Evolutionary conservation across 1,140 invertebrate species (phyloP).

Genomic region (Steinernema khuongi): DNA sequence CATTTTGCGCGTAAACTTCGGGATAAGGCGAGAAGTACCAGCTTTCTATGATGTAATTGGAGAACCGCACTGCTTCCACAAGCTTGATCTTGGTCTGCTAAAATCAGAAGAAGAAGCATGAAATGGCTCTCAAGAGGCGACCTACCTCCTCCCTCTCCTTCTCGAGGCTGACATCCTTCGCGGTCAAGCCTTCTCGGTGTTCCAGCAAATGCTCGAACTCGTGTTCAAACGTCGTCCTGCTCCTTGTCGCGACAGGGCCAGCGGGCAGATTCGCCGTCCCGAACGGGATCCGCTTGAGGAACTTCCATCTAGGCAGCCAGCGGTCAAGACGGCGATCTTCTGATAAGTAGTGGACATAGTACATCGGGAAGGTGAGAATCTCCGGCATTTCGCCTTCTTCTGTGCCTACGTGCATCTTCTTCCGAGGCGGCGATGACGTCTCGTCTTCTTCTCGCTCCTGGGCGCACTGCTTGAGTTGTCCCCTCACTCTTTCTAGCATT

Average conservation of each 20-base stretch:
- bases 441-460: too few species aligned
- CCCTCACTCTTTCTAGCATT: too few species aligned
- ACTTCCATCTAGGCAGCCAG: neutral
- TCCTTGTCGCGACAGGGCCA: neutral
- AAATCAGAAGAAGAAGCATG: neutral
- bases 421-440: too few species aligned
- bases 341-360: neutral
- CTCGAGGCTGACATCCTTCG: neutral
- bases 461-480: too few species aligned
- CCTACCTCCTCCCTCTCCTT: neutral
- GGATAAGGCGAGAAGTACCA: conserved; percentile 65
- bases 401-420: too few species aligned
- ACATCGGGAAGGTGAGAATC: neutral
- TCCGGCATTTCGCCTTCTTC: neutral
- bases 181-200: neutral
- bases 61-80: conserved; percentile 3
- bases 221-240: neutral
- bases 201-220: neutral
- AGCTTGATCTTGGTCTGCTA: neutral
- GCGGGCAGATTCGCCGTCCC: neutral
- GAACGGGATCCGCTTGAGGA: neutral
- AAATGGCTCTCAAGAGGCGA: too few species aligned
- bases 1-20: conserved; percentile 70
- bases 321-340: neutral
- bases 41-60: conserved; percentile 42